Percentiles rank a stretch among this genome's conserved stretches.
These are phyloP conservation scores for Crocidura indochinensis DNA, from an alignment of 2,797 vertebrate species.

Conservation along the genomic window DNA sequence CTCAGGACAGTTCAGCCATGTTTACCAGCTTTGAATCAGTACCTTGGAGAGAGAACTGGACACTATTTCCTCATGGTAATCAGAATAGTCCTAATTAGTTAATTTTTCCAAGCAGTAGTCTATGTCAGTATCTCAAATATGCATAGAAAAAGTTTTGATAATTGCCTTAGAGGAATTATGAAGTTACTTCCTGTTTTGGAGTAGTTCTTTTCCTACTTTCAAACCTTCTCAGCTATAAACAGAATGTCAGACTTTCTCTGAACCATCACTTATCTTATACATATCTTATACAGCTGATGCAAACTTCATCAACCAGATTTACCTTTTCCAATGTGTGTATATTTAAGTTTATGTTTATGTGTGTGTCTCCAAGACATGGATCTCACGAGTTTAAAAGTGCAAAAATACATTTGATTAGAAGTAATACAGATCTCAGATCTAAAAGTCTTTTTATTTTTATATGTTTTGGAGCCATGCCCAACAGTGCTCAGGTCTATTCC, in stretches of 20 bases:
- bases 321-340: too few relatives aligned
- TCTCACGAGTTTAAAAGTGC: neutral
- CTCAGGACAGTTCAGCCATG: slow-evolving; percentile 68
- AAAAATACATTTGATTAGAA: slow-evolving; percentile 26
- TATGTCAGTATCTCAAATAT: neutral
- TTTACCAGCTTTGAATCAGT: slow-evolving; percentile 57
- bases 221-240: neutral
- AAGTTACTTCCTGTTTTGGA: neutral
- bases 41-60: slow-evolving; percentile 84
- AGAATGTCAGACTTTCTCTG: neutral
- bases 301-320: neutral
- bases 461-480: too few relatives aligned
- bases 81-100: neutral
- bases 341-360: too few relatives aligned
- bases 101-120: neutral
- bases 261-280: neutral
- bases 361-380: too few relatives aligned
- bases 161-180: neutral
- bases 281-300: neutral
- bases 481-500: too few relatives aligned
- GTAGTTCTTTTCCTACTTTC: neutral
- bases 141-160: neutral
- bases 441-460: neutral
- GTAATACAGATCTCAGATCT: slow-evolving; percentile 8
- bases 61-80: neutral